Base-by-base conservation (phyloP, 2,113 vertebrate genomes). In the Thryonomys swinderianus region DNA sequence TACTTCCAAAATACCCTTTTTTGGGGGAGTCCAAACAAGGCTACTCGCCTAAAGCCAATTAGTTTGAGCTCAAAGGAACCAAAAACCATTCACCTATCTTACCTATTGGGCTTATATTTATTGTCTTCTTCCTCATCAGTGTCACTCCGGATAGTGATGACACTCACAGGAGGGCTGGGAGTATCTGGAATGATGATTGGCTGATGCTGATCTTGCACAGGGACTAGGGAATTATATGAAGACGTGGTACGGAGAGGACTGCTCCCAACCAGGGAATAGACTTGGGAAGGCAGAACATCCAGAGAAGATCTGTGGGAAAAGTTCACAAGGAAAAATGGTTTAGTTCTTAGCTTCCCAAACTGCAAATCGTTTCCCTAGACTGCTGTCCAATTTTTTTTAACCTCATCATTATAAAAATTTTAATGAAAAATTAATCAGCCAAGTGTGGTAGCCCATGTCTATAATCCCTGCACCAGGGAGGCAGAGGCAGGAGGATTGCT, bases 141-240 rank as follows among this genome's bases (percentile, higher is more conserved):
- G 98, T 99, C 99, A 4, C 99, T 99, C 97, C 99, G 99, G 97
- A 99, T 99, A 97, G 99, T 99, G 98, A 99, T 99, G 98, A 99
- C 99, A 94, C 99, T 99, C 98, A 99, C 99, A 0, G 99, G 99
- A 0, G 99, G 99, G 97, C 99, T 99, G 0, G 99, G 99, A 1
- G 99, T 99, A 98, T 99, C 99, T 0, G 99, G 99, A 98, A 99
- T 99, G 92, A 99, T 95, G 84, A 99, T 99, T 71, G 99, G 99
- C 98, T 99, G 99, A 84, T 98, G 98, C 97, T 98, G 99, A 91
- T 99, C 98, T 94, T 99, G 98, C 76, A 97, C 98, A 0, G 99
- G 99, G 51, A 98, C 96, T 27, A 99, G 98, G 34, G 99, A 98
- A 0, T 98, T 99, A 5, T 99, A 98, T n/a, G 98, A 98, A 32